Evolutionary conservation across 2,888 invertebrate genomes (phyloP), one percentile per base, ranked within the genome.

Genomic region (Rhaphigaster nebulosa): DNA sequence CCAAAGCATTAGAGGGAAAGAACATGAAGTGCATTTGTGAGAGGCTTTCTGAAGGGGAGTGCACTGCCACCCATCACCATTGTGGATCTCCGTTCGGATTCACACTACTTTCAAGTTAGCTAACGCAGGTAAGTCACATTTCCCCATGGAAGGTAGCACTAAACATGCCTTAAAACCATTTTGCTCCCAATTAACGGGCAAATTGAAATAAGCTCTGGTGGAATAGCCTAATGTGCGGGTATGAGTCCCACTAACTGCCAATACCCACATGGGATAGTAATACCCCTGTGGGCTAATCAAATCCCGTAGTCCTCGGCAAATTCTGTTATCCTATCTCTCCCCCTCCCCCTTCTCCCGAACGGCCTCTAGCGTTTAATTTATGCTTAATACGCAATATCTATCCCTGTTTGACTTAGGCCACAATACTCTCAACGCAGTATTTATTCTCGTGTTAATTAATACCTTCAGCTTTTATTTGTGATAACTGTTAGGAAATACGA

Each of bases 221-320:
- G 38, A 38, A 38, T 23, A 38, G 70, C 34, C 70, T 76, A 76
- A 38, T 38, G 70, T 23, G 70, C 5, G 34, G 29, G 15, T 15
- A 70, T 8, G 20, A 20, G 38, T 20, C 38, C 70, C 20, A 29
- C 12, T 38, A 76, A 38, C 70, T 38, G 70, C n/a, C 70, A 38
- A 76, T 76, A 38, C 70, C 70, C 70, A 76, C 38, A 76, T 76
- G 70, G 70, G 70, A 76, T 76, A 76, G 70, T 23, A 38, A 76
- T 76, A 76, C 70, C 70, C 70, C 1, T 2, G 38, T 38, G 70
- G 70, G 15, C 5, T 76, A 76, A 76, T 76, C 70, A 76, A 76
- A 76, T 76, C 70, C 70, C 70, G 38, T 38, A 76, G 34, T 8
- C 20, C 70, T 34, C 70, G 34, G 20, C 70, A 29, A 76, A 76